phyloP scores from a whole-genome alignment of 2,797 vertebrate genomes.

The Petrocephalus schoutedeni region DNA sequence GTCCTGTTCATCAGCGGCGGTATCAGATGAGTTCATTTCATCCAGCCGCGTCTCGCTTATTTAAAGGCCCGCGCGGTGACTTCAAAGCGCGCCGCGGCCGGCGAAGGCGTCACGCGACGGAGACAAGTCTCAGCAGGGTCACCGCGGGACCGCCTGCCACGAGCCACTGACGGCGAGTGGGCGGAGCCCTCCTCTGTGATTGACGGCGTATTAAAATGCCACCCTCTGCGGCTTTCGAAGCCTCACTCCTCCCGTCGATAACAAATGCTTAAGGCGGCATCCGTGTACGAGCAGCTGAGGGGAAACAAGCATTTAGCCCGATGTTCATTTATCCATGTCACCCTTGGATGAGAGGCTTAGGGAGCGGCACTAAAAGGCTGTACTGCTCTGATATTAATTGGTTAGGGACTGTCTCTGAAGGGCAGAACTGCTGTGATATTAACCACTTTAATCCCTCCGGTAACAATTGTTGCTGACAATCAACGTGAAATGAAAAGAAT shows the following conservation, averaged over 20 bases:
- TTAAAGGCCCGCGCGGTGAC: neutral
- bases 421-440: neutral
- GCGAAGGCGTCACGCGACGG: neutral
- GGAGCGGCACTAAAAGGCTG: neutral
- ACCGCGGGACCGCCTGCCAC: neutral
- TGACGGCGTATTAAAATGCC: neutral
- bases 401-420: neutral
- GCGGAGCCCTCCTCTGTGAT: neutral
- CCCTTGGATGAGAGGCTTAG: neutral
- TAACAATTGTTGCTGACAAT: too few species aligned
- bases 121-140: neutral
- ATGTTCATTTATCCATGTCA: neutral
- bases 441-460: too few species aligned
- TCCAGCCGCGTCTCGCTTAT: neutral
- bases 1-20: conserved; percentile 16
- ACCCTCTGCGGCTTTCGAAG: neutral
- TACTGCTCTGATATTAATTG: neutral
- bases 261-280: neutral
- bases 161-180: neutral
- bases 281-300: neutral
- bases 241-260: neutral
- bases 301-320: neutral
- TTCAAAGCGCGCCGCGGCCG: neutral
- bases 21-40: conserved; percentile 21
- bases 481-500: too few species aligned